Evolutionary conservation across 2,888 invertebrate species (phyloP), one percentile per base, ranked within the genome.

Genomic region (Bembecia ichneumoniformis): DNA sequence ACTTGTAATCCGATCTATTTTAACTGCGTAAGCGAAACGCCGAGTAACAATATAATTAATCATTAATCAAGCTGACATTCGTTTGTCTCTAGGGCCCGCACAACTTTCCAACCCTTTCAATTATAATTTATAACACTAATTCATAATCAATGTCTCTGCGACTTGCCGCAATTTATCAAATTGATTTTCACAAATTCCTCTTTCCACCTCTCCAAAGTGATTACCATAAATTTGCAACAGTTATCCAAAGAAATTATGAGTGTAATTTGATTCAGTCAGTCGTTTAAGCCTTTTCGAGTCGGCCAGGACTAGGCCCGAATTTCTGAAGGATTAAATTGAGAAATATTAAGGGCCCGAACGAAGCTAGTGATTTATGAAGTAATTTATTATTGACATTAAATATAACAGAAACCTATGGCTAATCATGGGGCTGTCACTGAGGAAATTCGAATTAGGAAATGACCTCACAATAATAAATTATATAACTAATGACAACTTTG

Each of bases 81-180:
- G 82, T 82, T 82, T 82, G 81, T 82, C 84, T 74, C 82, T 53
- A 52, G 71, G 66, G 77, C 58, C 58, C 60, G 62, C 54, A 63
- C 64, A 82, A 81, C 74, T 82, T 77, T 70, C 65, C 70, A 74
- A 78, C 79, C 83, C 81, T 79, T 82, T 82, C 83, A 78, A 83
- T 83, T 82, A 82, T 80, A 74, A 86, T 82, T 84, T 84, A 83
- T 82, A 79, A 72, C 76, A 78, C 79, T 82, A 82, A 83, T 77
- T 81, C 77, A 78, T 81, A 82, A 83, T 78, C 71, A 80, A 83
- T 80, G 81, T 80, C 74, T 68, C 44, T 44, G 62, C 68, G 76
- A 70, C 68, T 79, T 71, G 69, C 64, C 72, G 74, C 76, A 82
- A 84, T 86, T 83, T 79, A 79, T 84, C 82, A 84, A 83, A 82